phyloP scores from a whole-genome alignment of 2,113 vertebrate genomes.

The Caloenas nicobarica region DNA sequence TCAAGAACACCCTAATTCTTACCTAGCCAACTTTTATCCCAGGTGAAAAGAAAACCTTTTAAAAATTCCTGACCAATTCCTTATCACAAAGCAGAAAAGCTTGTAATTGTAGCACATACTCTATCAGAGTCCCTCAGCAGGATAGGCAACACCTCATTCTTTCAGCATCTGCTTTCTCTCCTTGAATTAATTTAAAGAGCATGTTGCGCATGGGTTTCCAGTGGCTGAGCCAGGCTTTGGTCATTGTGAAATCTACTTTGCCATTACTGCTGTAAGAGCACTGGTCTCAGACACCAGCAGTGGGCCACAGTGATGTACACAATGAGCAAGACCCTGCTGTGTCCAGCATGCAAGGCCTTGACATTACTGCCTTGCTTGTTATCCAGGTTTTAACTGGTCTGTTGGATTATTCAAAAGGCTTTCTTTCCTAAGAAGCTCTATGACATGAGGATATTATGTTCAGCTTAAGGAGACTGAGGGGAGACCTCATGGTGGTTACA shows the following conservation, averaged over 20 bases:
- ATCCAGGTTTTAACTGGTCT: slow-evolving; percentile 24
- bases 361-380: slow-evolving; percentile 33
- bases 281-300: not conserved
- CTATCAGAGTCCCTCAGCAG: slow-evolving; percentile 39
- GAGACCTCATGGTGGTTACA: too few relatives aligned
- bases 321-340: slow-evolving; percentile 30
- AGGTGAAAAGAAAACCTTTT: not conserved
- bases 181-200: slow-evolving; percentile 53
- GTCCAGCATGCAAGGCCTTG: not conserved
- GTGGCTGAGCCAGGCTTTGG: slow-evolving; percentile 14
- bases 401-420: not conserved
- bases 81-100: not conserved
- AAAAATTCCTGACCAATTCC: not conserved
- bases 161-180: slow-evolving; percentile 60
- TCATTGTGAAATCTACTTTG: slow-evolving; percentile 32
- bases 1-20: not conserved
- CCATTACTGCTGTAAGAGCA: not conserved
- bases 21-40: not conserved
- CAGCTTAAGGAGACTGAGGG: not conserved
- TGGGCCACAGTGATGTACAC: not conserved
- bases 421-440: not conserved
- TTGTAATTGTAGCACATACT: not conserved
- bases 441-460: not conserved
- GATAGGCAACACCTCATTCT: slow-evolving; percentile 34
- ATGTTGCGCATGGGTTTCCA: not conserved